These are phyloP conservation scores for Pterocles gutturalis DNA, from an alignment of 2,113 vertebrate genomes.

Conservation along the genomic window DNA sequence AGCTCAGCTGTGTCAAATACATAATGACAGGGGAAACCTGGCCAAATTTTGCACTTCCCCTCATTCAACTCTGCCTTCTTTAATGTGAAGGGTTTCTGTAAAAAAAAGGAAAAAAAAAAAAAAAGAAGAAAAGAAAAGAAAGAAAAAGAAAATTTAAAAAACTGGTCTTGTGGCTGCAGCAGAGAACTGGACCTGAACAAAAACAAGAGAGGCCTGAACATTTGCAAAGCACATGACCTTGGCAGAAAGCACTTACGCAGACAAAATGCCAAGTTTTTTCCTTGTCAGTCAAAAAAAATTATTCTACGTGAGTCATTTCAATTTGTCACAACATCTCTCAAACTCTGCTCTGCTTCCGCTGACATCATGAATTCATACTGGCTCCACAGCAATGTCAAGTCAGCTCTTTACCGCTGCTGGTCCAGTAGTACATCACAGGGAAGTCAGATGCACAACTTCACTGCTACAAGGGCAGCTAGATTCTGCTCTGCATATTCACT, in stretches of 20 bases:
- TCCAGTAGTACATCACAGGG: not conserved
- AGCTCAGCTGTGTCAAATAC: not conserved
- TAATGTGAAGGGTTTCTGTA: not conserved
- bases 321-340: not conserved
- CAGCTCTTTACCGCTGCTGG: not conserved
- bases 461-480: not conserved
- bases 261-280: not conserved
- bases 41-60: not conserved
- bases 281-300: not conserved
- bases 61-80: not conserved
- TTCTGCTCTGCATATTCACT: no score
- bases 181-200: not conserved
- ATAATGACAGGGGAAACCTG: accelerated
- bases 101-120: accelerated
- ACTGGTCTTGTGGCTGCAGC: not conserved
- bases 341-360: not conserved
- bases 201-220: not conserved
- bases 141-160: not conserved
- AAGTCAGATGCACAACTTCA: not conserved
- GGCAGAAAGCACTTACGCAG: accelerated
- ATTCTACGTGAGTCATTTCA: not conserved
- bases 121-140: not conserved
- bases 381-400: not conserved
- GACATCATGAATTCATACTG: not conserved
- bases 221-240: not conserved